Conservation (phyloP, 2,113 vertebrate genomes). For the Leucosticte australis region DNA sequence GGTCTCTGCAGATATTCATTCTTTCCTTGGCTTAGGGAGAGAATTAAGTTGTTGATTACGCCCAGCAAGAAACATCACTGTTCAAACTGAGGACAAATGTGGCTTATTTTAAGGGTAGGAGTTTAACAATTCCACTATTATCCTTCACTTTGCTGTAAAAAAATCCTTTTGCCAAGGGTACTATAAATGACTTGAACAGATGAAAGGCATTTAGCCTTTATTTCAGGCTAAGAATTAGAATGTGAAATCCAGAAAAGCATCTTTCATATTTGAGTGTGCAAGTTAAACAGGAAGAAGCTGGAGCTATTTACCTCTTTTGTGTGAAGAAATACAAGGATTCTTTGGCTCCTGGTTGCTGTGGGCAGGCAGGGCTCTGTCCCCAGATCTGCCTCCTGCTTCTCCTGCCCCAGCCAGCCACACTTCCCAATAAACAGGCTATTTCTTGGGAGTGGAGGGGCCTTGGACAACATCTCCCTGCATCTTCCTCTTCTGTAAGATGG, state of each 20-base stretch:
- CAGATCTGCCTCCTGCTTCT: not conserved
- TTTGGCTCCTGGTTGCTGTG: not conserved
- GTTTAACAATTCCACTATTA: conserved; percentile 51
- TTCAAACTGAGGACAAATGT: conserved; percentile 58
- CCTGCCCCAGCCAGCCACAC: not conserved
- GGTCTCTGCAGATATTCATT: conserved; percentile 47
- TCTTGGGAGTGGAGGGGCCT: not conserved
- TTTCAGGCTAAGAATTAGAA: conserved; percentile 50
- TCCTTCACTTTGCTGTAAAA: conserved; percentile 9
- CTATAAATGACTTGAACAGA: not conserved
- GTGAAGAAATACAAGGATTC: not conserved
- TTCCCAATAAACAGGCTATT: not conserved
- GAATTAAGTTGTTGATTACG: conserved; percentile 60
- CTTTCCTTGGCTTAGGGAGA: conserved; percentile 41
- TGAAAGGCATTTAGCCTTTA: conserved; percentile 44
- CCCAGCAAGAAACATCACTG: conserved; percentile 53
- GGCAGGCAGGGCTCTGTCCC: not conserved
- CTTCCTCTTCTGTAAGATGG: not conserved
- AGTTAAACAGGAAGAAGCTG: conserved; percentile 5
- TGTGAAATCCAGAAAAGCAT: conserved; percentile 18
- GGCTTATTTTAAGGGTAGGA: conserved; percentile 33
- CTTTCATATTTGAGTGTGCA: not conserved
- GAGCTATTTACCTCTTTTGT: conserved; percentile 6
- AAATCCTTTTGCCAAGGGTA: conserved; percentile 4
- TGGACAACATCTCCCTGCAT: not conserved